Conservation (phyloP, 1,140 invertebrate species). For the Saxidomus purpurata region DNA sequence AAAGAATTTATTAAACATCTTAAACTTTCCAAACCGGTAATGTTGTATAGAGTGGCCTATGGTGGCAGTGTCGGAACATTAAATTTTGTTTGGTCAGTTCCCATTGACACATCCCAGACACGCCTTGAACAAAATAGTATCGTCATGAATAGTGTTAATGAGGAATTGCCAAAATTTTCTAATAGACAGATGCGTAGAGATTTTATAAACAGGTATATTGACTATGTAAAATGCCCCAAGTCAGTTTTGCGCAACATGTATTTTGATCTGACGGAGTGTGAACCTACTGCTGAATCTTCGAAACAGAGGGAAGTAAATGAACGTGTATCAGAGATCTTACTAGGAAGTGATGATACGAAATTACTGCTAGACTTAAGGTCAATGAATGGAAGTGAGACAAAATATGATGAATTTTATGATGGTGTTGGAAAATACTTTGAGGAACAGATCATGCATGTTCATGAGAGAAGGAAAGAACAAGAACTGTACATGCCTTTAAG, state of each 20-base stretch:
- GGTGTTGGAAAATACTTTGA: no score
- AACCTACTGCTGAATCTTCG: no score
- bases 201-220: slow-evolving; percentile 46
- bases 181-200: slow-evolving; percentile 48
- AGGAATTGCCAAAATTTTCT: slow-evolving; percentile 45
- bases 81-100: not conserved
- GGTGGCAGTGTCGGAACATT: slow-evolving; percentile 7
- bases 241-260: not conserved
- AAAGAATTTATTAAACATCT: not conserved
- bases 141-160: not conserved
- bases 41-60: not conserved
- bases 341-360: slow-evolving; percentile 46
- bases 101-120: not conserved
- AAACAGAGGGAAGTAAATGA: no score
- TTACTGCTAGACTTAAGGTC: slow-evolving; percentile 49
- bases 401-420: slow-evolving; percentile 22
- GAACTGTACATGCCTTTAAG: no score
- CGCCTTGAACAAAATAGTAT: not conserved
- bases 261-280: not conserved
- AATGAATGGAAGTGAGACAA: slow-evolving; percentile 41
- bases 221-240: not conserved
- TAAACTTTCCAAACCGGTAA: not conserved
- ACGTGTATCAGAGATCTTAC: not conserved
- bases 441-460: not conserved
- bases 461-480: not conserved